Evolutionary conservation across 1,140 invertebrate genomes (phyloP), one percentile per base, ranked within the genome.

Genomic region (Caenorhabditis inopinata): DNA sequence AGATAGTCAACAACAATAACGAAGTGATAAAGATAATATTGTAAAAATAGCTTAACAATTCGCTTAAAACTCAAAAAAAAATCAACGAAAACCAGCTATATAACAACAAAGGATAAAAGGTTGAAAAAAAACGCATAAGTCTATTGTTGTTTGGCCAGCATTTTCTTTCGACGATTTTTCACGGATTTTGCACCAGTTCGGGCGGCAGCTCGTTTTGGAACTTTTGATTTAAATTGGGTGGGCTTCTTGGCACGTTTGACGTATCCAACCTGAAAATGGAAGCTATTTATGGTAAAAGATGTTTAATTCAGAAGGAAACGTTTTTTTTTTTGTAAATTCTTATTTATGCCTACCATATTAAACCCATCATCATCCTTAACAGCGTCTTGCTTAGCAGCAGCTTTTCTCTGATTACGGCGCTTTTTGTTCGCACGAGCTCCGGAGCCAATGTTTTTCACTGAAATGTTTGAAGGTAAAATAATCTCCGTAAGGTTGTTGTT

Each of bases 131-230:
- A 38, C 2, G n/a, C n/a, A 9, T 18, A 9, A 21, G 49, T 21
- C 58, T 68, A 42, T 42, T 42, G 32, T 21, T 68, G 58, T 49
- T 80, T 80, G 46, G 79, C 73, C 79, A 80, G 29, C 68, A 74
- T 45, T 73, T 80, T 80, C 73, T 74, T 80, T 76, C 79, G 75
- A 25, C 73, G 75, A 27, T 75, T 80, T 42, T 80, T 80, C 14
- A 80, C 35, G 16, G 23, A 49, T 29, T 73, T 75, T 5, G 79
- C 79, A 42, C 68, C 68, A 16, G 68, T 75, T 51, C 79, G 46
- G 46, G 79, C 79, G 16, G 73, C 45, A 7, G 73, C 68, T 38
- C 79, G 68, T 47, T 75, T 80, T 21, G 45, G 45, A 9, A 80
- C 79, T 48, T 75, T 74, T n/a, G 73, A 74, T n/a, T 80, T 48